These are phyloP conservation scores for Notolepis coatsorum DNA, from an alignment of 2,797 vertebrate genomes.

Conservation along the genomic window DNA sequence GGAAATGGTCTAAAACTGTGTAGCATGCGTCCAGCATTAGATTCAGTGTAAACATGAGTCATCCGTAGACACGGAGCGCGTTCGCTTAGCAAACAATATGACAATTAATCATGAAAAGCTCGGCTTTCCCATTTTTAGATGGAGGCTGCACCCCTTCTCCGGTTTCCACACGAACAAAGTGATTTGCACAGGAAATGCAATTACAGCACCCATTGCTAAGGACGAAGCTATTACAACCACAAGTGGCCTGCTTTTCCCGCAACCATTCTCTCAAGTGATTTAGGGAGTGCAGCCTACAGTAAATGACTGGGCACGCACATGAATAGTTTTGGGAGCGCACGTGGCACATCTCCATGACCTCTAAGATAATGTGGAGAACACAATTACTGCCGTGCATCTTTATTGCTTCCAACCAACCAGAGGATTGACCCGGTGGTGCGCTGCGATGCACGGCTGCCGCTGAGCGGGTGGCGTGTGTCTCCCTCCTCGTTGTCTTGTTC, in stretches of 20 bases:
- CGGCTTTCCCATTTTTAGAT: conserved; percentile 62
- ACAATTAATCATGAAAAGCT: conserved; percentile 76
- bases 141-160: conserved; percentile 61
- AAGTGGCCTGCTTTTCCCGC: conserved; percentile 71
- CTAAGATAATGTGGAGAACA: conserved; percentile 45
- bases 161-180: conserved; percentile 59
- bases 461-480: too few species aligned
- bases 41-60: conserved; percentile 62
- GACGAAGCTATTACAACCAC: conserved; percentile 66
- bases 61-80: conserved; percentile 66
- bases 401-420: conserved; percentile 18
- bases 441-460: conserved; percentile 9
- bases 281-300: conserved; percentile 67
- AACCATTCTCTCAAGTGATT: conserved; percentile 82
- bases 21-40: too few species aligned
- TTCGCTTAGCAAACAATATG: conserved; percentile 75
- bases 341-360: conserved; percentile 46
- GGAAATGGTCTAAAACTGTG: too few species aligned
- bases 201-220: conserved; percentile 67
- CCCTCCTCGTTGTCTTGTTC: conserved; percentile 42
- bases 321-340: conserved; percentile 62
- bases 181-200: conserved; percentile 78
- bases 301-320: conserved; percentile 74
- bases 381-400: conserved; percentile 47
- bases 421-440: conserved; percentile 33